These are phyloP conservation scores for Leucophenga montana DNA, from an alignment of 2,888 invertebrate genomes.

Conservation along the genomic window DNA sequence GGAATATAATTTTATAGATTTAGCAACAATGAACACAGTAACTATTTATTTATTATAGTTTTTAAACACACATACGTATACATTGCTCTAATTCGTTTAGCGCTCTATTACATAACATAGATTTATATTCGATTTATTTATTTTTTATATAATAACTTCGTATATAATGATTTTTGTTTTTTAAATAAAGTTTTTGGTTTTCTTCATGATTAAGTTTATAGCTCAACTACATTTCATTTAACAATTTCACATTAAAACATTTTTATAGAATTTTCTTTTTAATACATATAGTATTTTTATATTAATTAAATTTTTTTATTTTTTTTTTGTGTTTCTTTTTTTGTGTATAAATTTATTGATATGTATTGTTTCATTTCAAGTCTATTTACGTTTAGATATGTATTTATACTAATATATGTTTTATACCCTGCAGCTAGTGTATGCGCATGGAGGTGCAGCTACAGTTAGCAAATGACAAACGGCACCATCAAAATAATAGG, in stretches of 20 bases:
- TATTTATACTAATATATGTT: conserved; percentile 27
- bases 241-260: conserved; percentile 15
- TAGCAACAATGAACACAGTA: conserved; percentile 68
- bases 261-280: conserved; percentile 12
- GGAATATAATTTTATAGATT: conserved; percentile 33
- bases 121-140: conserved; percentile 15
- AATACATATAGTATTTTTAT: conserved; percentile 32
- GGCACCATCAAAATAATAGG: no score
- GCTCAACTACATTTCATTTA: conserved; percentile 17
- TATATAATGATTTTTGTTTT: background rate
- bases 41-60: conserved; percentile 44
- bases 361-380: conserved; percentile 68
- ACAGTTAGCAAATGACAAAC: no score
- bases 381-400: conserved; percentile 57
- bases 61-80: conserved; percentile 2
- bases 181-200: background rate
- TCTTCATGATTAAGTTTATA: conserved; percentile 9
- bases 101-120: background rate
- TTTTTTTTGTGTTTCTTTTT: conserved; percentile 28
- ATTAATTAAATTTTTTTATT: conserved; percentile 41
- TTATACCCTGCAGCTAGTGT: background rate
- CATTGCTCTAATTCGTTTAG: background rate
- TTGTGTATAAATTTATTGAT: conserved; percentile 54
- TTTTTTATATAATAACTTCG: conserved; percentile 20
- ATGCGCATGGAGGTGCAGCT: no score